phyloP scores from a whole-genome alignment of 2,113 vertebrate genomes.

The Alethe castanea region DNA sequence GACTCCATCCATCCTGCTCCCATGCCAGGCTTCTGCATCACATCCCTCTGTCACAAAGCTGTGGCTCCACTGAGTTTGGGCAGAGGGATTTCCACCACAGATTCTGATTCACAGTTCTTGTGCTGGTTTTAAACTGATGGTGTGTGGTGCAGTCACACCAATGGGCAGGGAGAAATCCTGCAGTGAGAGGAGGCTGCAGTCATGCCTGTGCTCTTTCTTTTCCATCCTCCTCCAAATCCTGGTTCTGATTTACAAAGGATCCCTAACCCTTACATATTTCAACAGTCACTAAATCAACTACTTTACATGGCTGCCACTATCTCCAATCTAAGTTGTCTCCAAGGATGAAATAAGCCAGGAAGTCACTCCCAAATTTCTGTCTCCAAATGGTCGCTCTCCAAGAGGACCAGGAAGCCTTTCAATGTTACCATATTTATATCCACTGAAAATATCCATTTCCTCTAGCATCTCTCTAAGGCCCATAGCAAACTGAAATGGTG shows the following conservation, averaged over 20 bases:
- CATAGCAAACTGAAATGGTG: background rate
- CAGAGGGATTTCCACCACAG: background rate
- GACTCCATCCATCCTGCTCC: background rate
- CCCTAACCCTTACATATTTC: background rate
- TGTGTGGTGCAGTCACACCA: background rate
- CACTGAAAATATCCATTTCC: background rate
- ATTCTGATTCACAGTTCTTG: background rate
- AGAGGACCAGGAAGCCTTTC: background rate
- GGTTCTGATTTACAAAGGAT: background rate
- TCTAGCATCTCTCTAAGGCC: background rate
- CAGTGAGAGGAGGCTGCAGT: background rate
- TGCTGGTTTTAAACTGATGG: background rate
- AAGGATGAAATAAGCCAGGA: background rate
- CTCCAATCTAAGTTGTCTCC: background rate
- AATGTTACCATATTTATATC: background rate
- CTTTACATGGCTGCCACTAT: background rate
- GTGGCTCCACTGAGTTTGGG: rapidly evolving
- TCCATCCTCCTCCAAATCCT: background rate
- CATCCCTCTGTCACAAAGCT: background rate
- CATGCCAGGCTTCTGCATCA: background rate
- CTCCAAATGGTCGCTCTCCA: background rate
- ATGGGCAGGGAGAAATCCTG: background rate
- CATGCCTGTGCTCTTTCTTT: background rate
- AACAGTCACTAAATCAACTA: background rate
- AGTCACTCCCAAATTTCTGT: background rate